Evolutionary conservation across 2,797 vertebrate genomes (phyloP), one percentile per base, ranked within the genome.

Genomic region (Sebastes itinus): DNA sequence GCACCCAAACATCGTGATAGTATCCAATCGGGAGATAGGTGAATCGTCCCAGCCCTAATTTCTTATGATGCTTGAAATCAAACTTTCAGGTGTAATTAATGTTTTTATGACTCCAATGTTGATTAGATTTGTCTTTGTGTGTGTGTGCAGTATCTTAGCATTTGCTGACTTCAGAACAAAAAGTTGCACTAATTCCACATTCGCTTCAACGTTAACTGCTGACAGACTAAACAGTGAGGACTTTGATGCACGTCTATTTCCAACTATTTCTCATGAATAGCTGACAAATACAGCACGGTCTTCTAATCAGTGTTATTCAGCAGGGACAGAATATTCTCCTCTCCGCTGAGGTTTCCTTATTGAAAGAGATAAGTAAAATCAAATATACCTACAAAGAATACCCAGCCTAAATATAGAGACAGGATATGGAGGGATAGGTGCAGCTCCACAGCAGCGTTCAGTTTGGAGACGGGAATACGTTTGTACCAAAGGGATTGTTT

Each of bases 321-420:
- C 33, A 12, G 71, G 58, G 79, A 71, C 58, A 72, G 42, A 6
- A 38, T 84, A 75, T 81, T 59, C 66, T 60, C 46, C 62, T 56
- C 27, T 54, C 33, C 60, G 23, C 23, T 0, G 30, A 75, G 66
- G 63, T 58, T 80, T 78, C 16, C 49, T 68, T 35, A 23, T 60
- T 81, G 63, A 80, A 77, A 78, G 35, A 77, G 76, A 81, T 71
- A 79, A 80, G 60, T 46, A 32, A 80, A 82, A 74, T 67, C 49
- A 80, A 69, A 81, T 62, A 69, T 42, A 77, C 8, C 20, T 56
- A 60, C 55, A 67, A 27, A 72, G 23, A 81, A 73, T 12, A 70
- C 64, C 6, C 46, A 63, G 49, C 62, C 70, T 75, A 81, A 80
- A 83, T 70, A 76, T 77, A 78, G 64, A 76, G 54, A 32, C n/a